Evolutionary conservation across 2,888 invertebrate species (phyloP).

Genomic region (Xylota sylvarum): DNA sequence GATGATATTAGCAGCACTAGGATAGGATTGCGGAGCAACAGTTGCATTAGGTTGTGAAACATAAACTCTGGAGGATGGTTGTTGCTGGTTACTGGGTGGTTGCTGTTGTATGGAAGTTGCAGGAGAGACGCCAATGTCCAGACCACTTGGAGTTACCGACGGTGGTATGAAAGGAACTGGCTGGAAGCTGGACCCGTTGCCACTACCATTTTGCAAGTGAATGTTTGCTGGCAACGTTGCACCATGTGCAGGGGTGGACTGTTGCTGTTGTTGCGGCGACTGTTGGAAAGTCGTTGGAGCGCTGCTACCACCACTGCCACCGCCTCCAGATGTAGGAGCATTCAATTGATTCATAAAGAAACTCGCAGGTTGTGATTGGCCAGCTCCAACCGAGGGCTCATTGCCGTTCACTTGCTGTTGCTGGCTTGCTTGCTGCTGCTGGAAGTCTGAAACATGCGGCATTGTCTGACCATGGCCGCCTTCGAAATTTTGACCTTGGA

Average conservation of each 20-base stretch:
- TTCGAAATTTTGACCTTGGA: conserved; percentile 64
- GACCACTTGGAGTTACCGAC: conserved; percentile 23
- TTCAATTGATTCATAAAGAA: conserved; percentile 49
- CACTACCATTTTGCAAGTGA: conserved; percentile 80
- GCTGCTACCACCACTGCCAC: conserved; percentile 81
- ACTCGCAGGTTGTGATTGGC: conserved; percentile 68
- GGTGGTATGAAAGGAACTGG: conserved; percentile 48
- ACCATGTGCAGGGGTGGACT: conserved; percentile 79
- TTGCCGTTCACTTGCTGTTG: conserved; percentile 49
- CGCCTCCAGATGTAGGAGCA: conserved; percentile 59
- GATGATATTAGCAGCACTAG: conserved; percentile 77
- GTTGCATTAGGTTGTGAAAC: conserved; percentile 21
- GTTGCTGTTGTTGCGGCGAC: conserved; percentile 81
- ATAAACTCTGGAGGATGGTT: conserved; percentile 79
- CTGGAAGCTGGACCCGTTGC: conserved; percentile 62
- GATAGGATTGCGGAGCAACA: conserved; percentile 81
- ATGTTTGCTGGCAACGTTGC: conserved; percentile 80
- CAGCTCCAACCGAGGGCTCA: conserved; percentile 55
- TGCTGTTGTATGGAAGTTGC: conserved; percentile 55
- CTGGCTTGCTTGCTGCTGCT: conserved; percentile 83
- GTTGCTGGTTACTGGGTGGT: conserved; percentile 73
- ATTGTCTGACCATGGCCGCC: conserved; percentile 69
- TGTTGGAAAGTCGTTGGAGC: conserved; percentile 84
- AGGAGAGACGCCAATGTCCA: conserved; percentile 61
- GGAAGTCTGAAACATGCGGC: conserved; percentile 78